Conservation (phyloP, 2,797 vertebrate species). For the Threskiornis aethiopicus region DNA sequence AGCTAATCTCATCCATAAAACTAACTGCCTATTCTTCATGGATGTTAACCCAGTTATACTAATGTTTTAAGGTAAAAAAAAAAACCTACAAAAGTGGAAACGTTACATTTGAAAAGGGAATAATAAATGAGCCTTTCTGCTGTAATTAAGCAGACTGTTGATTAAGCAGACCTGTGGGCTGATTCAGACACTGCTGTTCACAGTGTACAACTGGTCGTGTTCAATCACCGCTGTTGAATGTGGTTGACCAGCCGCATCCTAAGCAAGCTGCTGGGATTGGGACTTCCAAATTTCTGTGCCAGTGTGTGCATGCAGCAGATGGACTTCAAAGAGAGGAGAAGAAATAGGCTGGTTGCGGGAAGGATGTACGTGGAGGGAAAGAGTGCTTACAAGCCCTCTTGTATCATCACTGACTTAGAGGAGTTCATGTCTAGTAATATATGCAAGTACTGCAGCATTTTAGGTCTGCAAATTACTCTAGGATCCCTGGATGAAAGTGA, state of each 20-base stretch:
- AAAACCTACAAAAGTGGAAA: not conserved
- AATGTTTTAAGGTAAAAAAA: slow-evolving; percentile 18
- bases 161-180: not conserved
- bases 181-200: not conserved
- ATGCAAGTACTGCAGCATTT: not conserved
- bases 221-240: not conserved
- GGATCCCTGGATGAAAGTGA: not conserved
- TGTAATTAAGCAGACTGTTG: not conserved
- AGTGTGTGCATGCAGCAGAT: not conserved
- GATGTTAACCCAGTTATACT: not conserved
- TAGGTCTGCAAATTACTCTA: not conserved
- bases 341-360: not conserved
- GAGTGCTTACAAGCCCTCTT: not conserved
- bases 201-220: accelerated
- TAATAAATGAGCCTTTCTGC: not conserved
- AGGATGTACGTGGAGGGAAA: not conserved
- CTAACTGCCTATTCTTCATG: slow-evolving; percentile 29
- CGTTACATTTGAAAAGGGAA: not conserved
- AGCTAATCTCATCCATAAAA: not conserved
- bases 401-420: not conserved
- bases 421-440: not conserved
- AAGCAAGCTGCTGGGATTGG: not conserved
- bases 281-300: not conserved
- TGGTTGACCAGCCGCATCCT: not conserved
- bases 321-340: not conserved